Evolutionary conservation across 2,888 invertebrate genomes (phyloP).

Genomic region (Copidosoma aretas): DNA sequence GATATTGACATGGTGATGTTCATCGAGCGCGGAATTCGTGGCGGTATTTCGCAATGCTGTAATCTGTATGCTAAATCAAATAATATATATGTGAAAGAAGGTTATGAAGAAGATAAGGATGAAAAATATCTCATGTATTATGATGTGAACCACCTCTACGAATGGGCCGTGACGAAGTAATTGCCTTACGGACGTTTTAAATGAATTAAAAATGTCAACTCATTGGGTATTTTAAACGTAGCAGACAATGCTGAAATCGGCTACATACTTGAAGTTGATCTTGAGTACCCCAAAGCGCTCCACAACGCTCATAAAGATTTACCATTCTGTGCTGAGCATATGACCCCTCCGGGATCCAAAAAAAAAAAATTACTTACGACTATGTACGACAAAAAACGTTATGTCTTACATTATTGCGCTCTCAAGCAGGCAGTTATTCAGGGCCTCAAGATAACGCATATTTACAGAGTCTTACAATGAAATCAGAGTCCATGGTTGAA

Average conservation of each 20-base stretch:
- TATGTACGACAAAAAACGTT: background rate
- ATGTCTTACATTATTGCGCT: background rate
- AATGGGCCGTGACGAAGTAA: conserved; percentile 52
- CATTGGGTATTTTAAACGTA: background rate
- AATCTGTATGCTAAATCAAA: conserved; percentile 25
- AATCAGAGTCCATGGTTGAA: conserved; percentile 56
- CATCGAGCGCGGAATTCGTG: background rate
- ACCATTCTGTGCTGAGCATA: background rate
- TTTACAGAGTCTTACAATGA: conserved; percentile 55
- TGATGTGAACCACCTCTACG: conserved; percentile 56
- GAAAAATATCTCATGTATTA: conserved; percentile 50
- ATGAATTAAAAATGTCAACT: conserved; percentile 36
- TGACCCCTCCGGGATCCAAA: background rate
- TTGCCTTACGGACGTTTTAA: conserved; percentile 50
- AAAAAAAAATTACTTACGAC: background rate
- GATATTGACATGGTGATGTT: conserved; percentile 8
- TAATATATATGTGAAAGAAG: conserved; percentile 26
- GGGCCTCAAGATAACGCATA: conserved; percentile 34
- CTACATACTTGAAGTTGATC: conserved; percentile 5
- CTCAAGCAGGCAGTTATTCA: too few species aligned
- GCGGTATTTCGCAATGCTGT: conserved; percentile 26
- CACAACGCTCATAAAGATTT: conserved; percentile 5
- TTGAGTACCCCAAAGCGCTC: background rate
- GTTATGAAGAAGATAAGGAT: conserved; percentile 28
- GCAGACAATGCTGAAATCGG: background rate